A percentile compares a stretch with the other conserved stretches of the same genome.
Conservation (phyloP, 2,888 invertebrate species). For the Meghimatium bilineatum region DNA sequence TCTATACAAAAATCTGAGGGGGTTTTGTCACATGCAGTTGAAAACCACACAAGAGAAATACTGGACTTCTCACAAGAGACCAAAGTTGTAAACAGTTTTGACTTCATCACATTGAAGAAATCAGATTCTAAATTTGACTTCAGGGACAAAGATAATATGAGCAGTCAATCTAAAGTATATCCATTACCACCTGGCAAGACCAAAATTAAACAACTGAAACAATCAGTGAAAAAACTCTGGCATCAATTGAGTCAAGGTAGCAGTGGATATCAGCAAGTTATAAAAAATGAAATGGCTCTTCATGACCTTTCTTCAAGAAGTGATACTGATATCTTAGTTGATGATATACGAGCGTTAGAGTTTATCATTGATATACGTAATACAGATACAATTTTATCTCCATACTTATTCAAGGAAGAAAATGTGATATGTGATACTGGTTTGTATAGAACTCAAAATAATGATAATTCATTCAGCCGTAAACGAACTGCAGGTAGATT, state of each 20-base stretch:
- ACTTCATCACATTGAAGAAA: conserved; percentile 34
- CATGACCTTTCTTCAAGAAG: neutral
- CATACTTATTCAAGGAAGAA: neutral
- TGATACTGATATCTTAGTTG: neutral
- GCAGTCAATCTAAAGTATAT: conserved; percentile 33
- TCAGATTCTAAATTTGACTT: conserved; percentile 51
- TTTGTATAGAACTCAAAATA: neutral
- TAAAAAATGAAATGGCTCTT: neutral
- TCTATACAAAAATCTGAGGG: conserved; percentile 36
- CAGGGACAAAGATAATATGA: conserved; percentile 48
- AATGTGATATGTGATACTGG: neutral
- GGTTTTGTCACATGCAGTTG: conserved; percentile 33
- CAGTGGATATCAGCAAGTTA: conserved; percentile 34
- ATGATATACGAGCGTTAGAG: conserved; percentile 50
- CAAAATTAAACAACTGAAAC: conserved; percentile 55
- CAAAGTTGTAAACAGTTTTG: conserved; percentile 3
- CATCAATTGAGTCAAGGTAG: conserved; percentile 14
- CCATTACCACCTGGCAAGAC: conserved; percentile 40
- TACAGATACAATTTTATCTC: neutral
- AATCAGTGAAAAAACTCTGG: conserved; percentile 8
- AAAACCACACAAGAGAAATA: neutral
- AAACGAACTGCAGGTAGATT: conserved; percentile 66
- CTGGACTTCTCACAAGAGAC: neutral
- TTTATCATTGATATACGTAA: conserved; percentile 53
- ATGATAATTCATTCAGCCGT: conserved; percentile 15